Conservation (phyloP, 2,797 vertebrate genomes). For the Sparidentex hasta region DNA sequence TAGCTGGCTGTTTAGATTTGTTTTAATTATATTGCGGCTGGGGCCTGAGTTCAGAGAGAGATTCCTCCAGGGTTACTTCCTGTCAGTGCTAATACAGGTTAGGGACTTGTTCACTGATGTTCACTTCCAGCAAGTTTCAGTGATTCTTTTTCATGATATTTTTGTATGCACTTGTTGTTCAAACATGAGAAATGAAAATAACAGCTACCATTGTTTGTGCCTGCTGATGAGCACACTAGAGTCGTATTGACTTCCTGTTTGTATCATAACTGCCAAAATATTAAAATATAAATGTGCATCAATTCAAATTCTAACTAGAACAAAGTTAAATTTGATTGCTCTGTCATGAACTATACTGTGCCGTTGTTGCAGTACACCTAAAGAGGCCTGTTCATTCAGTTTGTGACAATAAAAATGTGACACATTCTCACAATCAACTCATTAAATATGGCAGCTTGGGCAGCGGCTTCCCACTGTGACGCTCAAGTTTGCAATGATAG, state of each 20-base stretch:
- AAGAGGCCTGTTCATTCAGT: neutral
- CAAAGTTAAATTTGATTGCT: neutral
- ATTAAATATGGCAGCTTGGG: no score
- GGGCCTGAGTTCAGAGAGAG: conserved; percentile 60
- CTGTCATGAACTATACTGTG: no score
- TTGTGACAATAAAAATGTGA: neutral
- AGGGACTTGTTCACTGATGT: conserved; percentile 48
- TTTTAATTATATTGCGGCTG: conserved; percentile 73
- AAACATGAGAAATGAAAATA: neutral
- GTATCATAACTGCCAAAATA: neutral
- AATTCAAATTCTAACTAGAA: neutral
- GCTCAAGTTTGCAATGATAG: no score
- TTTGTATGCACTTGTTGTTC: conserved; percentile 4
- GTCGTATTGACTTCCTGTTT: neutral
- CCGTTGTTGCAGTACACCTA: neutral
- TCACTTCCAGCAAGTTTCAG: conserved; percentile 30
- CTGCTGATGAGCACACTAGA: neutral
- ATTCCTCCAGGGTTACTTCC: conserved; percentile 63
- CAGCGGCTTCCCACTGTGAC: no score
- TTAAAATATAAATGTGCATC: neutral
- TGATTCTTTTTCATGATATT: conserved; percentile 20
- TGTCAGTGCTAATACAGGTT: conserved; percentile 61
- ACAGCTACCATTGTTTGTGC: neutral
- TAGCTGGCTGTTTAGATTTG: conserved; percentile 66
- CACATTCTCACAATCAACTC: no score